Base-by-base conservation (phyloP, 2,888 invertebrate species). In the Willowsia nigromaculata region DNA sequence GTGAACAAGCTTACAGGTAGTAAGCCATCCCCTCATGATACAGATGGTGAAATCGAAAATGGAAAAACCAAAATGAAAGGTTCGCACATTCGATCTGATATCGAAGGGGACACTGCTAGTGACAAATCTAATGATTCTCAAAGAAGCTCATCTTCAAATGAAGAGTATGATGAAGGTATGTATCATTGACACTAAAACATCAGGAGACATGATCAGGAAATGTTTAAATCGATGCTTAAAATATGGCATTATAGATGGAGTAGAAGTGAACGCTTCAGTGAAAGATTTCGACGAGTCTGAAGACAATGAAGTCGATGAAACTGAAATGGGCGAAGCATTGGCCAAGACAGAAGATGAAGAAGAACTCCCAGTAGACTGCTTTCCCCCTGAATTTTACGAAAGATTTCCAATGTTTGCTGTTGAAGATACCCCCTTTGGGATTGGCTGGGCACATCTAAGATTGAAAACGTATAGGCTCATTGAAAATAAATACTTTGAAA, bases 401-500 rank as follows among this genome's bases (percentile, higher is more conserved):
- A 96, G 96, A 94, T 97, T 98, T 94, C 98, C 98, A 89, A 96
- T 97, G 94, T 95, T 98, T 93, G 97, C 97, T 92, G 98, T 98
- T 6, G 90, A 87, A 7, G 90, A 90, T 65, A 86, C 90, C 0
- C 87, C 84, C 1, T 90, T 90, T 65, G 99, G 98, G 96, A 97
- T 97, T 94, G 97, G 97, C 93, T 99, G 98, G 98, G 97, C 97
- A 93, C 97, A 97, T 94, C 95, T 98, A 92, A 95, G 99, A 94
- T 96, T 97, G 94, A 98, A 98, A 95, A 98, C 98, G 22, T 99
- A 97, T 95, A 96, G 96, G 94, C 96, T 99, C 93, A 99, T 99
- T 94, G 99, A 99, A 95, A 99, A 99, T 95, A 99, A 98, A 94
- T 99, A 99, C 95, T 99, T 99, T 95, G 99, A 99, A 96, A 98